These are phyloP conservation scores for Cordilura impudica DNA, from an alignment of 2,888 invertebrate species.

Conservation along the genomic window DNA sequence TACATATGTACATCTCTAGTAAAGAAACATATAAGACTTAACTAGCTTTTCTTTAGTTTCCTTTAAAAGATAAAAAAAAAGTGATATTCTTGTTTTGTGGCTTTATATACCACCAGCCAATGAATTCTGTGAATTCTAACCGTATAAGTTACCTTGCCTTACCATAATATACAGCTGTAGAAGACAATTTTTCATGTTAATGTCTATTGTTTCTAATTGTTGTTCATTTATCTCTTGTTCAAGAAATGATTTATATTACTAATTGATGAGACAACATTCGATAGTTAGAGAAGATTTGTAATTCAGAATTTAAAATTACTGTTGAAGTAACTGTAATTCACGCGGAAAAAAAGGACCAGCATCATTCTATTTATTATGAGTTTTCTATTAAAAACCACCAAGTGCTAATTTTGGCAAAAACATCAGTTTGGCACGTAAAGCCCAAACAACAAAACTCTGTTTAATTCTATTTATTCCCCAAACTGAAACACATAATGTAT, in stretches of 20 bases:
- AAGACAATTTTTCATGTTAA: slow-evolving; percentile 42
- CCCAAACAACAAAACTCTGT: neutral
- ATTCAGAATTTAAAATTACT: slow-evolving; percentile 1
- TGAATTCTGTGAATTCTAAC: slow-evolving; percentile 17
- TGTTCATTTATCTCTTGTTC: slow-evolving; percentile 19
- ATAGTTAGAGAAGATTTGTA: neutral
- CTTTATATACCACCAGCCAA: slow-evolving; percentile 3
- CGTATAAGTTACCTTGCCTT: slow-evolving; percentile 27
- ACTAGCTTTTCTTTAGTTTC: neutral
- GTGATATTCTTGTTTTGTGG: slow-evolving; percentile 16
- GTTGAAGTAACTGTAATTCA: neutral
- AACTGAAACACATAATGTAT: neutral
- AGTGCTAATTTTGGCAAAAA: slow-evolving; percentile 17
- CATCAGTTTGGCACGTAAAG: slow-evolving; percentile 30
- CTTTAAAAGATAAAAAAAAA: slow-evolving; percentile 7
- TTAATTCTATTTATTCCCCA: neutral
- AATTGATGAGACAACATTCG: neutral
- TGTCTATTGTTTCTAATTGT: slow-evolving; percentile 45
- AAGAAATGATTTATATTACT: slow-evolving; percentile 22
- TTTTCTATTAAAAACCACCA: neutral
- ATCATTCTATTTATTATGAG: neutral
- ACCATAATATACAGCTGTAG: neutral
- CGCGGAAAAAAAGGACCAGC: neutral
- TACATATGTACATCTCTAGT: no score
- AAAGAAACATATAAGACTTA: neutral